Evolutionary conservation across 35 echinoderm and acorn worm species (phyloP).

Genomic region (Eucidaris tribuloides): DNA sequence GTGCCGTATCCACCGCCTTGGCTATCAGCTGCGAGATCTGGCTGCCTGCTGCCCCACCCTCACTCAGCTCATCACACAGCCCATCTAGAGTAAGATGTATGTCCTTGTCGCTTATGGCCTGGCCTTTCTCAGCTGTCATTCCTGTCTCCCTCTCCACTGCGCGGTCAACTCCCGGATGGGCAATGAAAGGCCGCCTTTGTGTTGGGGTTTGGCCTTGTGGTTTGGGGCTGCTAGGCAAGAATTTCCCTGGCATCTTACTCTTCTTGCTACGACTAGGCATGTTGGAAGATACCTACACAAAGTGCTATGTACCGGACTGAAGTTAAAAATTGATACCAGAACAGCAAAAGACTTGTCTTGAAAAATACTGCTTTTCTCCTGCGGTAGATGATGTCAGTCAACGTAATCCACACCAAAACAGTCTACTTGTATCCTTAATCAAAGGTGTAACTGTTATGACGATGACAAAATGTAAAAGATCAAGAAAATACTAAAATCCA

Average conservation of each 20-base stretch:
- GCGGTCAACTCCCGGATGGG: conserved; percentile 2
- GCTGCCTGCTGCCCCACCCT: conserved; percentile 10
- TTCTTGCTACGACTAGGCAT: not conserved
- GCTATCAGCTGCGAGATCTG: not conserved
- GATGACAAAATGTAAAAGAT: too few relatives aligned
- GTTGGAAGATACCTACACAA: not conserved
- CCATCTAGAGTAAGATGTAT: not conserved
- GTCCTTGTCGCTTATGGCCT: not conserved
- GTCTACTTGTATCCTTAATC: too few relatives aligned
- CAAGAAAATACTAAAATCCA: too few relatives aligned
- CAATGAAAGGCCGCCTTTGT: conserved; percentile 19
- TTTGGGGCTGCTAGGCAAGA: not conserved
- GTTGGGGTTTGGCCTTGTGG: conserved; percentile 13
- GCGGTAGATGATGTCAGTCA: not conserved
- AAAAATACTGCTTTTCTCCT: not conserved
- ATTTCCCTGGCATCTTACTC: conserved; percentile 9
- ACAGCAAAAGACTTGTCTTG: not conserved
- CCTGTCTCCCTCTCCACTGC: conserved; percentile 2
- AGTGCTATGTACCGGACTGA: not conserved
- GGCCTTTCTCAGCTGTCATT: not conserved
- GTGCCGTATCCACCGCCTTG: not conserved
- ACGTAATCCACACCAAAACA: not conserved
- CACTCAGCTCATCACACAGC: not conserved
- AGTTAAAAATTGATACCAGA: not conserved
- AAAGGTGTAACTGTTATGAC: too few relatives aligned